Evolutionary conservation across 2,113 vertebrate species (phyloP).

Genomic region (Perccottus glenii): DNA sequence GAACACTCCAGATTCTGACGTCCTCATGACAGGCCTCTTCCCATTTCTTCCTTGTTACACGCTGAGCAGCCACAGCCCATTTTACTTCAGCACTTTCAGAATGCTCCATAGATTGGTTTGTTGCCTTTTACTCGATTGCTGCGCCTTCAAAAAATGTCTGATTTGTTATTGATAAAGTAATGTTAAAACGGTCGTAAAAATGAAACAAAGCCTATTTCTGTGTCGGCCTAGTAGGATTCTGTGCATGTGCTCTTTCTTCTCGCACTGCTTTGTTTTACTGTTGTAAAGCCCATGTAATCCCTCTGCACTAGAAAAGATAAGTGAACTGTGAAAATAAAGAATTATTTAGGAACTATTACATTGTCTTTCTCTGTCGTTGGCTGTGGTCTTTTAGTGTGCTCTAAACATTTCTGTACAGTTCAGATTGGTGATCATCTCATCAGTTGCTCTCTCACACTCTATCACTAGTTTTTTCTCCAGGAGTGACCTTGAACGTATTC

Average conservation of each 20-base stretch:
- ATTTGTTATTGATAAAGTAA: constrained; percentile 80
- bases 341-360: constrained; percentile 55
- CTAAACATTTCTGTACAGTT: constrained; percentile 30
- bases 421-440: constrained; percentile 46
- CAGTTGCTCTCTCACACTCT: constrained; percentile 42
- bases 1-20: constrained; percentile 75
- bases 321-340: constrained; percentile 57
- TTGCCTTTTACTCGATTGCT: constrained; percentile 70
- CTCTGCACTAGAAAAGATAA: constrained; percentile 63
- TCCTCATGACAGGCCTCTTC: constrained; percentile 75
- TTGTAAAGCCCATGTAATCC: constrained; percentile 59
- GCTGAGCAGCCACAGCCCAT: constrained; percentile 65
- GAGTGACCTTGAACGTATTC: constrained; percentile 79
- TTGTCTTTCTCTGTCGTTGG: constrained; percentile 34
- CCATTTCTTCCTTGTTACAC: constrained; percentile 66
- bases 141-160: constrained; percentile 72
- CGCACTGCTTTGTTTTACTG: constrained; percentile 59
- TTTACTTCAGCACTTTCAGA: constrained; percentile 62
- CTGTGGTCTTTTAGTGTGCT: constrained; percentile 27
- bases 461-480: constrained; percentile 37
- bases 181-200: constrained; percentile 68
- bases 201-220: constrained; percentile 64
- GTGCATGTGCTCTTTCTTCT: constrained; percentile 34
- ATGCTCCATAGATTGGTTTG: constrained; percentile 61
- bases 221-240: constrained; percentile 46